Evolutionary conservation across 2,797 vertebrate species (phyloP).

Genomic region (Florisuga fusca): DNA sequence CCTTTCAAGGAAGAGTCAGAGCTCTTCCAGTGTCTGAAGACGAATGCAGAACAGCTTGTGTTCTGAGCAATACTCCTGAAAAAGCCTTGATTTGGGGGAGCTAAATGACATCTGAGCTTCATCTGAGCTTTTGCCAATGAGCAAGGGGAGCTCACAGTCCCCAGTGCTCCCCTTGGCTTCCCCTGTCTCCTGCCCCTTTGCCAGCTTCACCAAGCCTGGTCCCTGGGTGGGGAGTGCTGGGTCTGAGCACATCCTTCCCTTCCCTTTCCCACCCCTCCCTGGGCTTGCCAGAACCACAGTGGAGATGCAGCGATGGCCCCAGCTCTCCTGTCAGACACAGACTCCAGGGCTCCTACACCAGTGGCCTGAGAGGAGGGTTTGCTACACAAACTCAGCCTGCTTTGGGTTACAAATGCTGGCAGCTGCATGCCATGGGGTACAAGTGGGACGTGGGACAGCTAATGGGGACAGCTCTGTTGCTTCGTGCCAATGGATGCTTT

Average conservation of each 20-base stretch:
- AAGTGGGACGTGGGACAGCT: slow-evolving; percentile 54
- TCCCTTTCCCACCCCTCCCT: neutral
- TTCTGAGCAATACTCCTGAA: neutral
- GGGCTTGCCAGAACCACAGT: neutral
- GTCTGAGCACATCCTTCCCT: neutral
- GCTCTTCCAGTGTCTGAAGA: neutral
- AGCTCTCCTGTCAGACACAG: neutral
- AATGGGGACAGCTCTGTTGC: slow-evolving; percentile 62
- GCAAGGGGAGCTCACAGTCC: neutral
- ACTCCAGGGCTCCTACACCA: neutral
- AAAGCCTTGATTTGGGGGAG: neutral
- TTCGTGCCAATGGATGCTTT: slow-evolving; percentile 63
- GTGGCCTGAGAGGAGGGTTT: slow-evolving; percentile 11
- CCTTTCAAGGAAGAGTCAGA: neutral
- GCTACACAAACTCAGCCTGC: slow-evolving; percentile 48
- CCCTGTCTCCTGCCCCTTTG: neutral
- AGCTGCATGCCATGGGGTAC: slow-evolving; percentile 53
- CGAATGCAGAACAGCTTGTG: neutral
- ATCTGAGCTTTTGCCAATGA: neutral
- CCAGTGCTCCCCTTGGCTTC: rapidly evolving
- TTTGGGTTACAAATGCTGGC: slow-evolving; percentile 54
- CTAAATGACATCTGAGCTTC: neutral
- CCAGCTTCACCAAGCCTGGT: neutral
- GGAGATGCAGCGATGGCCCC: neutral
- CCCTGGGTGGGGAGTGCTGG: neutral